A percentile compares a stretch with the other conserved stretches of the same genome.
phyloP scores from a whole-genome alignment of 2,113 vertebrate species.

The Zosterops pallidus region DNA sequence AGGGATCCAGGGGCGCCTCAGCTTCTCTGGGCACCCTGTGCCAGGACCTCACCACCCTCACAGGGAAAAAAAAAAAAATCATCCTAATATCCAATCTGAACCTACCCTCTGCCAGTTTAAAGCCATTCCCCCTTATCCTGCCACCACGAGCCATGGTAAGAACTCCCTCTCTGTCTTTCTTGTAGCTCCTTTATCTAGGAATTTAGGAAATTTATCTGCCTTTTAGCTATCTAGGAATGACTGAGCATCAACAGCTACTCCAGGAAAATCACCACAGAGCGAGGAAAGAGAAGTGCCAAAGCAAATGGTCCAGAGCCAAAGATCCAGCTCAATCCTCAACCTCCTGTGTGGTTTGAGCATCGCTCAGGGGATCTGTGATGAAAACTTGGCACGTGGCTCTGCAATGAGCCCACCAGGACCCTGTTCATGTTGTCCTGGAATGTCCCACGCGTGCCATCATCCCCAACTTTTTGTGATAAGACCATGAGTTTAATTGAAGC shows the following conservation, averaged over 20 bases:
- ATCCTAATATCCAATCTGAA: neutral
- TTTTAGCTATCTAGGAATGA: neutral
- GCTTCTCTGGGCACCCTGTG: neutral
- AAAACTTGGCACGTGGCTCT: neutral
- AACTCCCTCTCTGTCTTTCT: neutral
- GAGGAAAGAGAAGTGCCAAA: neutral
- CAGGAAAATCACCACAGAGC: neutral
- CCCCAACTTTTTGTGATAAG: fast-evolving
- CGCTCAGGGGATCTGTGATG: neutral
- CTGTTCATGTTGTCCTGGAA: fast-evolving
- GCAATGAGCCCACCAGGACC: fast-evolving
- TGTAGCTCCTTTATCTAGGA: neutral
- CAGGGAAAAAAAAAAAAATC: neutral
- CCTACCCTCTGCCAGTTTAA: neutral
- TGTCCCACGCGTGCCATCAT: fast-evolving
- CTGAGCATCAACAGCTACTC: neutral
- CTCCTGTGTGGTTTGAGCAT: neutral
- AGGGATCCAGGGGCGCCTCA: too few relatives aligned
- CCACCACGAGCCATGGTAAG: neutral
- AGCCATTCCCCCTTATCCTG: neutral
- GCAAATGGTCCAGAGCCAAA: neutral
- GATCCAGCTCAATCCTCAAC: neutral
- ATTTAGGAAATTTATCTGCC: neutral
- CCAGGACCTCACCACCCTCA: neutral
- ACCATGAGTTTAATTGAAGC: fast-evolving